Evolutionary conservation across 1,140 invertebrate species (phyloP).

Genomic region (Penaeus vannamei): DNA sequence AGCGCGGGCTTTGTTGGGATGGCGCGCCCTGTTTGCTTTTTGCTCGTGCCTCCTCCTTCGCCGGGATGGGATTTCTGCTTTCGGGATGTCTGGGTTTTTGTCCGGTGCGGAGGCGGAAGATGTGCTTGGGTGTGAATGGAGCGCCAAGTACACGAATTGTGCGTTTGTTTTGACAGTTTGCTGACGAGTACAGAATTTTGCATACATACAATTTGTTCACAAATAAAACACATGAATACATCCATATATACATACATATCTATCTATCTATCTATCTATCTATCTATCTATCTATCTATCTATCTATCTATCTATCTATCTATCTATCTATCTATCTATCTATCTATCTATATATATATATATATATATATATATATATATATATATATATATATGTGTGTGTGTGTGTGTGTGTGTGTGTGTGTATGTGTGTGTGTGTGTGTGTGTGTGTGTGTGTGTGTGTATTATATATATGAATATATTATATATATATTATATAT

Average conservation of each 20-base stretch:
- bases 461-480: too few species aligned
- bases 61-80: background rate
- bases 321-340: constrained; percentile 23
- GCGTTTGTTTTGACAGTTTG: too few species aligned
- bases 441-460: constrained; percentile 6
- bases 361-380: constrained; percentile 40
- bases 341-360: constrained; percentile 27
- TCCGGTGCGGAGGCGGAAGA: constrained; percentile 7
- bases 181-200: background rate
- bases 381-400: constrained; percentile 5
- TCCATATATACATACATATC: background rate
- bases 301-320: background rate
- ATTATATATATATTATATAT: too few species aligned
- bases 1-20: too few species aligned
- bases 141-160: too few species aligned
- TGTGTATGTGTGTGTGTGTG: constrained; percentile 2
- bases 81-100: background rate
- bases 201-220: background rate
- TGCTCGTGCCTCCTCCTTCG: too few species aligned
- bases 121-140: background rate
- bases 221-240: background rate
- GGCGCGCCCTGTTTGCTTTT: too few species aligned
- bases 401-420: background rate
- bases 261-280: background rate
- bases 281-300: background rate